These are phyloP conservation scores for Trissolcus brochymenae DNA, from an alignment of 2,888 invertebrate species.

Conservation along the genomic window DNA sequence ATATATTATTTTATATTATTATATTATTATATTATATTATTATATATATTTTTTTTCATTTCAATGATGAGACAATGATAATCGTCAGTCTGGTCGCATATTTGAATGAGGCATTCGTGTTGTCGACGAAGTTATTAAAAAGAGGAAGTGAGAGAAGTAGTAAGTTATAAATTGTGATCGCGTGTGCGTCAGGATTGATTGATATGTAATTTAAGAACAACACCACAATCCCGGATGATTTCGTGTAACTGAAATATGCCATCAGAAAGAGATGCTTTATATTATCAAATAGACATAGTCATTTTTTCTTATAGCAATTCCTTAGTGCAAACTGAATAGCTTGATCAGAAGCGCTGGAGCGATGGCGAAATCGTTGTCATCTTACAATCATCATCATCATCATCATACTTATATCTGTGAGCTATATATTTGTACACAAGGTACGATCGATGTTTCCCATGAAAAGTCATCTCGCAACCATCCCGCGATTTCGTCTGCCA, in stretches of 20 bases:
- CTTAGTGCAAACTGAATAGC: conserved; percentile 33
- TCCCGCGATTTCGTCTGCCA: conserved; percentile 3
- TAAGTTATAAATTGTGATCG: conserved; percentile 35
- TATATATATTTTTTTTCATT: conserved; percentile 61
- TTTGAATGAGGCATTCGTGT: conserved; percentile 56
- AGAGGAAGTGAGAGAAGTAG: conserved; percentile 11
- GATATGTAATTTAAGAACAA: conserved; percentile 28
- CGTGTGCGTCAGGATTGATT: conserved; percentile 37
- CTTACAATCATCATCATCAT: no score
- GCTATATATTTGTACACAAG: no score
- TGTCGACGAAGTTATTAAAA: conserved; percentile 8
- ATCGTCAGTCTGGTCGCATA: conserved; percentile 55
- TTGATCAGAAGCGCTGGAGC: conserved; percentile 7
- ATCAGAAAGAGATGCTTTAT: conserved; percentile 59
- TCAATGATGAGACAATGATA: conserved; percentile 57
- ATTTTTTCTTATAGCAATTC: conserved; percentile 43
- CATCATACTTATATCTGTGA: no score
- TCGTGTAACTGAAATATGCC: conserved; percentile 43
- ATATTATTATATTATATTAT: conserved; percentile 61
- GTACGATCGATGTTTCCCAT: no score
- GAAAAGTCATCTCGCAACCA: no score
- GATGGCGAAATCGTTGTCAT: not conserved
- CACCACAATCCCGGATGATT: conserved; percentile 18
- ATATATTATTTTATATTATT: conserved; percentile 64
- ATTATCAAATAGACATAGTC: conserved; percentile 65